A percentile compares a stretch with the other conserved stretches of the same genome.
phyloP scores from a whole-genome alignment of 2,797 vertebrate genomes.

The Centropyge bicolor region DNA sequence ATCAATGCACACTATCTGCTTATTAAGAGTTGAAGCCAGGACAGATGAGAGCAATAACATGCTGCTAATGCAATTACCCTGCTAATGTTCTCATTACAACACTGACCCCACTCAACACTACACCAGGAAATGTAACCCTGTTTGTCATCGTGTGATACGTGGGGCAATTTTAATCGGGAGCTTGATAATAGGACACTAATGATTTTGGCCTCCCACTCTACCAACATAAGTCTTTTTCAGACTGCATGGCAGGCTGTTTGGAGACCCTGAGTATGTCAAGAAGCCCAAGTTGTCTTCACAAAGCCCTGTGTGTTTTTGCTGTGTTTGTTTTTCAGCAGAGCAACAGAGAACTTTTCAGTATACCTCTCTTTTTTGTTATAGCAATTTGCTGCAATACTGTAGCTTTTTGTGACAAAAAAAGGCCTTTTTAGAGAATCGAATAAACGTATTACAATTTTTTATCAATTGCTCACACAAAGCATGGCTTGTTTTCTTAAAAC shows the following conservation, averaged over 20 bases:
- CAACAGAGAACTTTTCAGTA: constrained; percentile 3
- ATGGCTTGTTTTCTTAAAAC: too few species aligned
- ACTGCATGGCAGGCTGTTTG: constrained; percentile 7
- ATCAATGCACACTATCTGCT: constrained; percentile 21
- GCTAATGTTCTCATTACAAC: constrained; percentile 47
- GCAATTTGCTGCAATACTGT: background rate
- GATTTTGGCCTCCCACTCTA: constrained; percentile 27
- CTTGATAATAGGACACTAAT: constrained; percentile 45
- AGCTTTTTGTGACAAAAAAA: background rate
- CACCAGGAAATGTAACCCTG: constrained; percentile 20
- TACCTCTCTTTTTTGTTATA: constrained; percentile 1
- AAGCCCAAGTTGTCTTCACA: background rate
- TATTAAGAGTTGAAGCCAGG: constrained; percentile 40
- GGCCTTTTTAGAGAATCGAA: background rate
- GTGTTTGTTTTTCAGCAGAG: background rate
- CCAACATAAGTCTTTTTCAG: constrained; percentile 7
- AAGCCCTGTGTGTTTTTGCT: constrained; percentile 1
- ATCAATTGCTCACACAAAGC: too few species aligned
- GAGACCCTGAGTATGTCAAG: constrained; percentile 9
- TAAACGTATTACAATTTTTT: background rate
- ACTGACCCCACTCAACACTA: constrained; percentile 31
- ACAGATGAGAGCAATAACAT: constrained; percentile 50
- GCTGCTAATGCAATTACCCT: constrained; percentile 37
- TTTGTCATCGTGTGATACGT: constrained; percentile 50
- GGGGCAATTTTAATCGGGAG: constrained; percentile 25